A percentile compares a stretch with the other conserved stretches of the same genome.
These are phyloP conservation scores for Alligator sinensis DNA, from an alignment of 2,113 vertebrate species.

Conservation along the genomic window DNA sequence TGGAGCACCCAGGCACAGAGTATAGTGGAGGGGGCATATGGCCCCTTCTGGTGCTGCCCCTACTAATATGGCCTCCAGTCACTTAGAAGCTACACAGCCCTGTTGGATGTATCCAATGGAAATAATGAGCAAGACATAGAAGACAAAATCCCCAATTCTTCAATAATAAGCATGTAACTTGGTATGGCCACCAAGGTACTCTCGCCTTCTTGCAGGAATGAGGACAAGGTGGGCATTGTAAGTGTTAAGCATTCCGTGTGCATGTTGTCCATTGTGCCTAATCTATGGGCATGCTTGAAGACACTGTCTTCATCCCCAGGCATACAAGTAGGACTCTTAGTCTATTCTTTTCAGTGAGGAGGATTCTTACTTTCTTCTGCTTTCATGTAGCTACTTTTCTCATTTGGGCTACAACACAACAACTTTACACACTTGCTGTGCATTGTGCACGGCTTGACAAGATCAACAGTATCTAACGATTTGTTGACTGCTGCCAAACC, in stretches of 20 bases:
- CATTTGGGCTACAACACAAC: neutral
- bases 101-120: accelerated
- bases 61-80: too few relatives aligned
- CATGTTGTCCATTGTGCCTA: accelerated
- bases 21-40: too few relatives aligned
- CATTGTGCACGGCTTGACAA: neutral
- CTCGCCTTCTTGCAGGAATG: neutral
- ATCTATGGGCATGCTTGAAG: neutral
- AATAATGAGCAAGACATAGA: accelerated
- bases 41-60: too few relatives aligned
- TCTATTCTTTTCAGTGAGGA: neutral
- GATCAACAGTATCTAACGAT: accelerated
- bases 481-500: neutral
- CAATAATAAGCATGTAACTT: accelerated
- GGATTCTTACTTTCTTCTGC: neutral
- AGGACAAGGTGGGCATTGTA: neutral
- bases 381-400: neutral
- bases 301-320: neutral
- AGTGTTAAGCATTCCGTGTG: neutral
- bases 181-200: accelerated
- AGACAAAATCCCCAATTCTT: too few relatives aligned
- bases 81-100: neutral
- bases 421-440: accelerated
- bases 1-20: too few relatives aligned
- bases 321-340: accelerated